These are phyloP conservation scores for Peromyscus attwateri DNA, from an alignment of 2,797 vertebrate genomes.

Conservation along the genomic window DNA sequence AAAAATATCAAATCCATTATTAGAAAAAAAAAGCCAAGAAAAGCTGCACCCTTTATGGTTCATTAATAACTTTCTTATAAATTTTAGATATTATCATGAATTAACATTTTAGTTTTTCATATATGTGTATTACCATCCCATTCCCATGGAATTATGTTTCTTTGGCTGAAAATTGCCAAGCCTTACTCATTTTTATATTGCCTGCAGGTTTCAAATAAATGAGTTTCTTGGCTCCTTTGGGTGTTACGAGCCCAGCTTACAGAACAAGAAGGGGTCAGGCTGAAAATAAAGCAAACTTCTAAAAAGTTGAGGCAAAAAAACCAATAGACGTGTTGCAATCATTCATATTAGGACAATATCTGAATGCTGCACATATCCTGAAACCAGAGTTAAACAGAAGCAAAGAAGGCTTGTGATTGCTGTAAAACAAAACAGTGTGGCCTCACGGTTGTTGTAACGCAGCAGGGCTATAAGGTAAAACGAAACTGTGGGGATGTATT, in stretches of 20 bases:
- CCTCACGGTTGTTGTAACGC: not conserved
- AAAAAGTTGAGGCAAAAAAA: slow-evolving; percentile 25
- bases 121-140: not conserved
- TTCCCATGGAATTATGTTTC: slow-evolving; percentile 11
- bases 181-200: slow-evolving; percentile 57
- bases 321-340: not conserved
- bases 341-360: not conserved
- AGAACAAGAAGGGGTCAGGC: not conserved
- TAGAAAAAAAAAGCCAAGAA: slow-evolving; percentile 36
- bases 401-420: not conserved
- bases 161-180: slow-evolving; percentile 24
- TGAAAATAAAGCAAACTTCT: slow-evolving; percentile 12
- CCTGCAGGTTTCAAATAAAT: slow-evolving; percentile 59
- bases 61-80: slow-evolving; percentile 26
- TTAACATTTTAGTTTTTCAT: slow-evolving; percentile 8
- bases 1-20: not conserved
- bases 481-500: not conserved
- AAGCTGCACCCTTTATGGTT: not conserved
- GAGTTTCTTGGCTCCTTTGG: slow-evolving; percentile 3
- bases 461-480: not conserved
- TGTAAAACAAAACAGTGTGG: not conserved
- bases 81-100: slow-evolving; percentile 25
- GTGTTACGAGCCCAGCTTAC: not conserved
- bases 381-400: not conserved
- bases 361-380: not conserved